Evolutionary conservation across 2,797 vertebrate genomes (phyloP), one percentile per base, ranked within the genome.

Genomic region (Gadopsis marmoratus): DNA sequence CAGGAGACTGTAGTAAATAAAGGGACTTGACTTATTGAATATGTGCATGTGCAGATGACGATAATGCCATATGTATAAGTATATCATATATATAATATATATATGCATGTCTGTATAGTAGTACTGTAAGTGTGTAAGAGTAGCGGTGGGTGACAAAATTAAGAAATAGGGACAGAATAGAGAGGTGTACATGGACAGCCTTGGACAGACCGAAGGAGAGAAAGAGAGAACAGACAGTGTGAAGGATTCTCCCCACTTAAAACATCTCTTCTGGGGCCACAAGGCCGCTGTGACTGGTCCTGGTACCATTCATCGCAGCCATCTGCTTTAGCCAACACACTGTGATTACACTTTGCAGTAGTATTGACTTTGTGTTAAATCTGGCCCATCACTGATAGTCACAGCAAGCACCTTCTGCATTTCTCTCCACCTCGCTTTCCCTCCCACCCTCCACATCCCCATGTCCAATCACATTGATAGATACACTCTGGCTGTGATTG

Each of bases 341-440:
- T 88, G 90, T 89, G 92, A 94, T 88, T 91, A 87, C 78, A 81
- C 85, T 91, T 93, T 91, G 89, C 89, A 75, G 86, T 48, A 74
- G 78, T 91, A 94, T 92, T 89, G 92, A 93, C 91, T 93, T 88
- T 84, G 86, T 91, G 89, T 91, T 94, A 86, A 93, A 94, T 89
- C 90, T 79, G 67, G 73, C 61, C 78, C 76, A 83, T 92, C 83
- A 86, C 77, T 74, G 74, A 91, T 87, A 86, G 82, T 79, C 86
- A 39, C 31, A 56, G 77, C 65, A 72, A 85, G 80, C 71, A 78
- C 86, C 85, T 81, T 76, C 81, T 78, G 62, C 51, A 77, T 76
- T 79, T 70, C 43, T 83, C 50, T 78, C 50, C 51, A 8, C 74
- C 76, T 79, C 26, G 1, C 53, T 73, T 69, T 79, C 63, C 45